Base-by-base conservation (phyloP, 2,888 invertebrate genomes). In the Heteromyza rotundicornis region DNA sequence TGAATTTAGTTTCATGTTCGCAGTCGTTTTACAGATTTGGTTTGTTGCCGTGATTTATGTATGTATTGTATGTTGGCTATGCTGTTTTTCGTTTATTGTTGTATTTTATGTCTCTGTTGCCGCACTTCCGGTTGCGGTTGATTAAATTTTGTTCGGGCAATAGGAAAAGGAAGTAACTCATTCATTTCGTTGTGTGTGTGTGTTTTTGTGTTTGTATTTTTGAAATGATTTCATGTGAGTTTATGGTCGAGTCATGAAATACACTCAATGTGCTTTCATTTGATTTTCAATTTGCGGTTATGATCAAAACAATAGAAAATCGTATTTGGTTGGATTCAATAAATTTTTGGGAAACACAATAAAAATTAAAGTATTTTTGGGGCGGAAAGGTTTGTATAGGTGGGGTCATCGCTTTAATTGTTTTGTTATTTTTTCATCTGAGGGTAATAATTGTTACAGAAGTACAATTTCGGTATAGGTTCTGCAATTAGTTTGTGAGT, bases 101-200 rank as follows among this genome's bases (percentile, higher is more conserved):
- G 70, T 74, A 75, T 74, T 74, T 75, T 73, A 75, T 74, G 70
- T 68, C 71, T 71, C 73, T 74, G 74, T 75, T 75, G 75, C 75
- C 74, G 75, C 74, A 68, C 71, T 74, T 74, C 74, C 73, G 75
- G 70, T 74, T 74, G 74, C 66, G 74, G 74, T 75, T 74, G 74
- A 75, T 72, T 75, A 74, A 73, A 74, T 74, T n/a, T 74, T 72
- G 74, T 74, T 75, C 68, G 64, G 24, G 49, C n/a, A n/a, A 5
- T 54, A 62, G 64, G 66, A 65, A 52, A 60, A 68, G 68, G 68
- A 71, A 65, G 67, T 40, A 3, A n/a, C 40, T 40, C 40, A n/a
- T 40, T 40, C 12, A 40, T 40, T n/a, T 40, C 40, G n/a, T 40
- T 40, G 40, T 40, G 40, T n/a, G n/a, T n/a, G n/a, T 32, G 32